Base-by-base conservation (phyloP, 2,113 vertebrate genomes). In the Orientallactaga bullata region DNA sequence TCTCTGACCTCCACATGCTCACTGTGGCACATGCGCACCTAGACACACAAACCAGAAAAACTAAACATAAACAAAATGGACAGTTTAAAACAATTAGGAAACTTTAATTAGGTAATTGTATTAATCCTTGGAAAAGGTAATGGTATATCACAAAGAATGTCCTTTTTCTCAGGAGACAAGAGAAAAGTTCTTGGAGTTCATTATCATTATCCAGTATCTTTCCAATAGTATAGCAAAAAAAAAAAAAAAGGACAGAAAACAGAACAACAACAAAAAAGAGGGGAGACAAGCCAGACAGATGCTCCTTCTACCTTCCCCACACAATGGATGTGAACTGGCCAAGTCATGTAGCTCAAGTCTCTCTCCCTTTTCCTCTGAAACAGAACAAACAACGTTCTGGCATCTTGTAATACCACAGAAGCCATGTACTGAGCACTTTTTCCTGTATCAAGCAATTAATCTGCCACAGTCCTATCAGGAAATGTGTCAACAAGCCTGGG, bases 361-460 rank as follows among this genome's bases (percentile, higher is more conserved):
- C 65, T 32, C 61, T 6, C 6, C 35, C 15, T 20, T 3, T 5
- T 37, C 37, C 65, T 39, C 63, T 37, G 60, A 58, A 35, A 20
- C 1, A 65, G 28, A 6, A 51, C 2, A 2, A 66, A 55, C 24
- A 24, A 37, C 9, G 61, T 21, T n/a, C 5, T 0, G n/a, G 3
- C 42, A 51, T 65, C 61, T 24, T n/a, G 21, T 5, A 21, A 18
- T 26, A 32, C 55, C 51, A 42, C 65, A 42, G 11, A 21, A 7
- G 15, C 39, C 24, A 6, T 0, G 3, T 0, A 30, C 35, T 26
- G 30, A 58, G 11, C 9, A 0, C 26, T 18, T 30, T 30, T 39
- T 28, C 39, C 61, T 5, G 30, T 85, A 63, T 35, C 20, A 1
- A 6, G 20, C 35, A 39, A 42, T 28, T 42, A 21, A 74, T 5